Conservation (phyloP, 2,888 invertebrate genomes). For the Hypomecis atomaria region DNA sequence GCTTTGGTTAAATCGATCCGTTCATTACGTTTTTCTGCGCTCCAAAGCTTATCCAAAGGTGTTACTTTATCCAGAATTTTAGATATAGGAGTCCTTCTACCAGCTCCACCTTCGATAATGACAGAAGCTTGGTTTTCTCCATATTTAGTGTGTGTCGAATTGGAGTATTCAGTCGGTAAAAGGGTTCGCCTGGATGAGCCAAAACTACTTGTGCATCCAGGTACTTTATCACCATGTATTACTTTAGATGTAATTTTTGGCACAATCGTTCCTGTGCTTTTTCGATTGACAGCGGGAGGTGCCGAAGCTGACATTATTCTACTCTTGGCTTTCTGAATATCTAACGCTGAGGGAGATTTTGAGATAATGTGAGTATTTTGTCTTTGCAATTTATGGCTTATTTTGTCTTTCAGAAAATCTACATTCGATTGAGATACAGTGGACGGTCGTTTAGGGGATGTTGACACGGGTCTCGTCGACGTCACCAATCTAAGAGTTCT, state of each 20-base stretch:
- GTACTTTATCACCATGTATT: constrained; percentile 51
- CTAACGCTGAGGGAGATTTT: constrained; percentile 46
- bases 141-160: constrained; percentile 59
- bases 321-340: constrained; percentile 48
- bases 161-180: constrained; percentile 74
- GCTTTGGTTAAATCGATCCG: constrained; percentile 70
- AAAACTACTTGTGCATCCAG: constrained; percentile 76
- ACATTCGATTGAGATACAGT: constrained; percentile 80
- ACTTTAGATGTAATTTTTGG: constrained; percentile 53
- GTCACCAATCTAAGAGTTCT: constrained; percentile 88
- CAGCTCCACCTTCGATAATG: constrained; percentile 77
- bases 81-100: constrained; percentile 78
- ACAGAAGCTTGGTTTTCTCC: constrained; percentile 61
- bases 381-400: constrained; percentile 84
- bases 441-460: constrained; percentile 63
- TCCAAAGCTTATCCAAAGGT: constrained; percentile 84
- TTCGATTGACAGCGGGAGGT: constrained; percentile 73
- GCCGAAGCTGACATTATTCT: constrained; percentile 72
- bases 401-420: constrained; percentile 86
- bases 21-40: constrained; percentile 78
- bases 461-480: constrained; percentile 73
- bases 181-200: constrained; percentile 75
- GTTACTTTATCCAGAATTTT: constrained; percentile 80
- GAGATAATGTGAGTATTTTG: constrained; percentile 76
- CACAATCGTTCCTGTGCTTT: constrained; percentile 51